These are phyloP conservation scores for Hermetia illucens DNA, from an alignment of 1,140 invertebrate genomes.

Conservation along the genomic window DNA sequence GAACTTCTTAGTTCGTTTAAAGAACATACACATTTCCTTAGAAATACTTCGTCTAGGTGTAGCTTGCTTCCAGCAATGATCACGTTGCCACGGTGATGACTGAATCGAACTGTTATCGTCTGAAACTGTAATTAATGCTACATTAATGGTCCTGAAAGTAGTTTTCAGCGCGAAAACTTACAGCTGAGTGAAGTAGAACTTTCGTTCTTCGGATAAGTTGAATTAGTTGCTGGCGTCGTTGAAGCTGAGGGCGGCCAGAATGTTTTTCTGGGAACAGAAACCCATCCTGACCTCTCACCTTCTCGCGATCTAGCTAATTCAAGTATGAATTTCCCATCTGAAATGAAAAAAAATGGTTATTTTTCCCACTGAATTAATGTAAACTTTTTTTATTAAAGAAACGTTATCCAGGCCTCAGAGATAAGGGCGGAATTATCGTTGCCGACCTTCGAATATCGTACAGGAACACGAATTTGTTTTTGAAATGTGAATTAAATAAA, in stretches of 20 bases:
- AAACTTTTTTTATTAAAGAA: too few relatives aligned
- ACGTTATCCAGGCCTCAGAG: too few relatives aligned
- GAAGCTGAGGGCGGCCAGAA: conserved; percentile 63
- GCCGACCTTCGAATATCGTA: too few relatives aligned
- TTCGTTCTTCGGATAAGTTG: conserved; percentile 21
- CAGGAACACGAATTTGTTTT: too few relatives aligned
- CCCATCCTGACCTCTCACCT: conserved; percentile 68
- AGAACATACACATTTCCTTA: conserved; percentile 57
- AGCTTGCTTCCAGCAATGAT: conserved; percentile 74
- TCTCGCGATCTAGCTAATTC: conserved; percentile 69
- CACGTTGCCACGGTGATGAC: conserved; percentile 74
- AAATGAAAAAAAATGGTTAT: conserved; percentile 11
- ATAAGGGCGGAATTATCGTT: too few relatives aligned
- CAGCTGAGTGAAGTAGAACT: conserved; percentile 35
- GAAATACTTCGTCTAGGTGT: conserved; percentile 54
- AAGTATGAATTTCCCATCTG: conserved; percentile 78
- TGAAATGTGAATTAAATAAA: too few relatives aligned
- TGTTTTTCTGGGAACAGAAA: conserved; percentile 71
- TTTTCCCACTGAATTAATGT: conserved; percentile 4
- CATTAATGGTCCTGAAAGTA: background rate
- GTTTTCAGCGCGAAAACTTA: conserved; percentile 11
- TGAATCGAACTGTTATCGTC: conserved; percentile 80
- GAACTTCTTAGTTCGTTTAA: conserved; percentile 42
- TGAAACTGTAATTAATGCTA: conserved; percentile 42
- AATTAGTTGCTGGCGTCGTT: conserved; percentile 42